A percentile compares a stretch with the other conserved stretches of the same genome.
Evolutionary conservation across 2,888 invertebrate genomes (phyloP).

Genomic region (Lepidonotus clava): DNA sequence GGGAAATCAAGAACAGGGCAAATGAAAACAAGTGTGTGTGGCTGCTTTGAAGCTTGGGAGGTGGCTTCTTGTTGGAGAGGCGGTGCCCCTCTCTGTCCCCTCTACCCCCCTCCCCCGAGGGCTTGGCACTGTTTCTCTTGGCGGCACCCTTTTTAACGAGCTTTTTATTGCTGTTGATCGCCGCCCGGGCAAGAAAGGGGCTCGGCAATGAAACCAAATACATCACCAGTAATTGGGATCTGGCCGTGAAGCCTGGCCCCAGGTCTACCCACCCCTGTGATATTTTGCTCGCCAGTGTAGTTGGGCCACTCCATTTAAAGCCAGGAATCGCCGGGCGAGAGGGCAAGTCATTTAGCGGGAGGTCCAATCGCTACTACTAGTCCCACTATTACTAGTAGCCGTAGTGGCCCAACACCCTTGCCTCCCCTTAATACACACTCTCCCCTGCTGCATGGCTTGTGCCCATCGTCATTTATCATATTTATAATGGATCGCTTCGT

Average conservation of each 20-base stretch:
- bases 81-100: background rate
- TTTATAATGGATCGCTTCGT: constrained; percentile 47
- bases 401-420: background rate
- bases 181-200: background rate
- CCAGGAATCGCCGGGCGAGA: background rate
- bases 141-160: constrained; percentile 15
- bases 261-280: background rate
- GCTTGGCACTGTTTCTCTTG: constrained; percentile 17
- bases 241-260: background rate
- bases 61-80: too few species aligned
- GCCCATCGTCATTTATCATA: constrained; percentile 42
- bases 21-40: too few species aligned
- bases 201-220: constrained; percentile 30
- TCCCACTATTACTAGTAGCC: too few species aligned
- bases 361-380: too few species aligned
- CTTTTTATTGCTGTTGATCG: constrained; percentile 43
- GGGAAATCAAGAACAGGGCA: too few species aligned
- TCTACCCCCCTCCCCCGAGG: background rate
- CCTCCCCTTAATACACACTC: background rate
- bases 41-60: too few species aligned
- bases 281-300: too few species aligned
- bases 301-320: too few species aligned
- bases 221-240: constrained; percentile 53
- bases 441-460: background rate
- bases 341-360: constrained; percentile 20